Percentiles rank a stretch among this genome's conserved stretches.
These are phyloP conservation scores for Amazona vittata DNA, from an alignment of 2,113 vertebrate species.

Conservation along the genomic window DNA sequence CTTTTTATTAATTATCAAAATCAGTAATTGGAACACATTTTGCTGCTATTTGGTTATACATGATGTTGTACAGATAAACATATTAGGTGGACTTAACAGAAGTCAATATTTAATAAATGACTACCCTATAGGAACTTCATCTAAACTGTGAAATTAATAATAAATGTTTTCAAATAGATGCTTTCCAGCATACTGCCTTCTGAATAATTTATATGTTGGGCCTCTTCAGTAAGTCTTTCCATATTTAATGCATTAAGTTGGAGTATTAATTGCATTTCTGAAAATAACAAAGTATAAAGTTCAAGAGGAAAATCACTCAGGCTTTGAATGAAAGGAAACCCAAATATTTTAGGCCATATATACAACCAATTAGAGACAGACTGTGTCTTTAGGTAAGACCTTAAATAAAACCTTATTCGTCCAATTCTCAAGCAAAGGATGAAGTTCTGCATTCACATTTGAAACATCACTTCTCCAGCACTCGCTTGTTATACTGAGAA, in stretches of 20 bases:
- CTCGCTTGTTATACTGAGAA: neutral
- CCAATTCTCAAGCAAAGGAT: neutral
- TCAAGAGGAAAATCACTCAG: slow-evolving; percentile 3
- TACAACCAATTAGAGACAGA: neutral
- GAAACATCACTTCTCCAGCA: neutral
- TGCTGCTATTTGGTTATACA: neutral
- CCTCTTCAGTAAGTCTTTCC: slow-evolving; percentile 63
- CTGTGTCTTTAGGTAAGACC: neutral
- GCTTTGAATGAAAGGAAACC: neutral
- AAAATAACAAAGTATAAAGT: slow-evolving; percentile 42
- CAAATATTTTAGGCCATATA: slow-evolving; percentile 3
- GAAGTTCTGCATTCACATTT: neutral
- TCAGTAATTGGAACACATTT: neutral
- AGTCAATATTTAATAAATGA: slow-evolving; percentile 69
- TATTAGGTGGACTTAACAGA: slow-evolving; percentile 10
- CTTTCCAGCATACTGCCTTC: slow-evolving; percentile 51
- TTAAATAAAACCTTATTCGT: neutral
- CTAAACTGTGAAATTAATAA: slow-evolving; percentile 74
- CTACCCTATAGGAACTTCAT: slow-evolving; percentile 50
- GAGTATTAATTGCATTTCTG: slow-evolving; percentile 60
- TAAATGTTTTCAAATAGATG: slow-evolving; percentile 71
- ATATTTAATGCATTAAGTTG: slow-evolving; percentile 75
- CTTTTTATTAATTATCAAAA: neutral
- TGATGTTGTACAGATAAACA: neutral
- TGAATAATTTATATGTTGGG: slow-evolving; percentile 72